Evolutionary conservation across 2,113 vertebrate species (phyloP).

Genomic region (Promerops cafer): DNA sequence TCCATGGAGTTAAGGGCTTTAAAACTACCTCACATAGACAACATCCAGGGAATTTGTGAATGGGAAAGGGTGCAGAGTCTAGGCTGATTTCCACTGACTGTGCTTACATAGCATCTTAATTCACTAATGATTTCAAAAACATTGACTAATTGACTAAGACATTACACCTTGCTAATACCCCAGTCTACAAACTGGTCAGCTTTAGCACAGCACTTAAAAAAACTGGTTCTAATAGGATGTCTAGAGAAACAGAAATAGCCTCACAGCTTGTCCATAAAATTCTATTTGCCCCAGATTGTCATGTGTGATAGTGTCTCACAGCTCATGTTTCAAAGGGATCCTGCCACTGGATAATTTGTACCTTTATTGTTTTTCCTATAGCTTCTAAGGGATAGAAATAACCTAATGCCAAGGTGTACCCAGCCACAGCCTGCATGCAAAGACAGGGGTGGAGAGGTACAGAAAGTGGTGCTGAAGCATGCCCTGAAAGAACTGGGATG

Average conservation of each 20-base stretch:
- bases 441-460: neutral
- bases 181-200: neutral
- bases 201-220: neutral
- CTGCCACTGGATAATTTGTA: neutral
- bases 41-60: neutral
- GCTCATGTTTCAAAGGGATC: neutral
- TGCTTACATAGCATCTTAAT: neutral
- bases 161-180: neutral
- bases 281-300: neutral
- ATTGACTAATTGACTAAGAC: neutral
- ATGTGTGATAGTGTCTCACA: neutral
- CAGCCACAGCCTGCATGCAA: neutral
- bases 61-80: neutral
- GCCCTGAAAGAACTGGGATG: neutral
- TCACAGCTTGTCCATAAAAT: neutral
- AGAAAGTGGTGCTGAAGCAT: neutral
- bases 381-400: neutral
- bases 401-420: neutral
- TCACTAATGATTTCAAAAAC: neutral
- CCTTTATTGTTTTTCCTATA: neutral
- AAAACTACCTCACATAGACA: neutral
- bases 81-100: neutral
- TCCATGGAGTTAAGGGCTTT: neutral
- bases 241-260: neutral
- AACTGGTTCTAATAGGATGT: neutral